Conservation (phyloP, 1,140 invertebrate species). For the Battus philenor region DNA sequence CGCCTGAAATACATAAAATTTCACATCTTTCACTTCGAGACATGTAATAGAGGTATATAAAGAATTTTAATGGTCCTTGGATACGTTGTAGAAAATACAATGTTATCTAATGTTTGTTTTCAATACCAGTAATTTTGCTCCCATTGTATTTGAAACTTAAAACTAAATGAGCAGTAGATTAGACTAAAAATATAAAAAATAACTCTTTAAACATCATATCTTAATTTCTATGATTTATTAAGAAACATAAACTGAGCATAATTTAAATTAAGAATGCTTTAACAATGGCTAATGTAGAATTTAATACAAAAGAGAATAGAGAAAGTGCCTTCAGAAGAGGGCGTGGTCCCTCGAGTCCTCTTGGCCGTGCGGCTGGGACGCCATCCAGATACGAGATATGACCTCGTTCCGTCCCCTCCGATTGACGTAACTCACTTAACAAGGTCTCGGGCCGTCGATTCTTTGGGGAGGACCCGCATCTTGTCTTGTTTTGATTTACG, state of each 20-base stretch:
- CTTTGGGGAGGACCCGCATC: neutral
- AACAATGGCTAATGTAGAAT: too few relatives aligned
- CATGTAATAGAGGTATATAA: slow-evolving; percentile 3
- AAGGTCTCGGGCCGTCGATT: slow-evolving; percentile 15
- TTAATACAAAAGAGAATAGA: too few relatives aligned
- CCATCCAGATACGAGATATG: slow-evolving; percentile 43
- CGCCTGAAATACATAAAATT: slow-evolving; percentile 29
- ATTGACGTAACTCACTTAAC: slow-evolving; percentile 17
- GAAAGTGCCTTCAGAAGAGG: too few relatives aligned
- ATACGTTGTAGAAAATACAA: neutral
- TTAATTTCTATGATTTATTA: too few relatives aligned
- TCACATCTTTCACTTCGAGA: slow-evolving; percentile 3
- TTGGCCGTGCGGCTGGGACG: slow-evolving; percentile 20
- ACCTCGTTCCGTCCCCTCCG: slow-evolving; percentile 37
- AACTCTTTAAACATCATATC: too few relatives aligned
- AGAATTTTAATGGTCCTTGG: neutral
- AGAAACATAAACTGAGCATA: too few relatives aligned
- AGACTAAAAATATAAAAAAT: too few relatives aligned
- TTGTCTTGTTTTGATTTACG: neutral
- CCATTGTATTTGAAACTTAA: too few relatives aligned
- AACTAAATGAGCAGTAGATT: too few relatives aligned
- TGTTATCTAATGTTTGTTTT: too few relatives aligned
- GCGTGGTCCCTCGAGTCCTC: slow-evolving; percentile 13
- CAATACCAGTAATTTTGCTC: too few relatives aligned
- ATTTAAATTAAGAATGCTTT: too few relatives aligned